phyloP scores from a whole-genome alignment of 2,888 invertebrate species.

The Heliconius aoede region DNA sequence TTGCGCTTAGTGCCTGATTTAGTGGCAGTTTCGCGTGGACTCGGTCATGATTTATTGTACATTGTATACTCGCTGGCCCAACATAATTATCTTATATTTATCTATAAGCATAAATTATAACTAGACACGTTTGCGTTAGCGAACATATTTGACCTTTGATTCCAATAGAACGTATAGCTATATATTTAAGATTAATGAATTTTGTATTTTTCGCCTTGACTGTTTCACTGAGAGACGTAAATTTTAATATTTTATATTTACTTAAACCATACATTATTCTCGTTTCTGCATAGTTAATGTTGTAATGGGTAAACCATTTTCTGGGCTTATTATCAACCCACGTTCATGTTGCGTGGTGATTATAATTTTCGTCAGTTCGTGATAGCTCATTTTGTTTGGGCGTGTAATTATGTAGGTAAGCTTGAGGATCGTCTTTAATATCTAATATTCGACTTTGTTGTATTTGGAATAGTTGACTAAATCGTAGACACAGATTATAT shows the following conservation, averaged over 20 bases:
- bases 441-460: slow-evolving; percentile 41
- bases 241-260: slow-evolving; percentile 13
- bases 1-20: slow-evolving; percentile 74
- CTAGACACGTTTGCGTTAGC: slow-evolving; percentile 48
- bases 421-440: slow-evolving; percentile 33
- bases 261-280: slow-evolving; percentile 28
- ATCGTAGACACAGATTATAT: slow-evolving; percentile 31
- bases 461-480: slow-evolving; percentile 32
- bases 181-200: slow-evolving; percentile 37
- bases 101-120: slow-evolving; percentile 67
- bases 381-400: slow-evolving; percentile 67
- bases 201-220: slow-evolving; percentile 25
- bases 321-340: slow-evolving; percentile 71
- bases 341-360: slow-evolving; percentile 71
- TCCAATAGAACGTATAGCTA: slow-evolving; percentile 36
- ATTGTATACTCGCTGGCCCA: slow-evolving; percentile 60
- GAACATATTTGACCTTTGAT: slow-evolving; percentile 60
- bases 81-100: slow-evolving; percentile 44
- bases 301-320: slow-evolving; percentile 55
- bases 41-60: slow-evolving; percentile 68
- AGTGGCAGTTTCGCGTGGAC: slow-evolving; percentile 66
- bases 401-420: slow-evolving; percentile 63
- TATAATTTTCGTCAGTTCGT: slow-evolving; percentile 73
- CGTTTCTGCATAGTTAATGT: slow-evolving; percentile 30
- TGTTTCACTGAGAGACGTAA: slow-evolving; percentile 4